Percentiles rank a stretch among this genome's conserved stretches.
Conservation (phyloP, 2,888 invertebrate species). For the Busseola fusca region DNA sequence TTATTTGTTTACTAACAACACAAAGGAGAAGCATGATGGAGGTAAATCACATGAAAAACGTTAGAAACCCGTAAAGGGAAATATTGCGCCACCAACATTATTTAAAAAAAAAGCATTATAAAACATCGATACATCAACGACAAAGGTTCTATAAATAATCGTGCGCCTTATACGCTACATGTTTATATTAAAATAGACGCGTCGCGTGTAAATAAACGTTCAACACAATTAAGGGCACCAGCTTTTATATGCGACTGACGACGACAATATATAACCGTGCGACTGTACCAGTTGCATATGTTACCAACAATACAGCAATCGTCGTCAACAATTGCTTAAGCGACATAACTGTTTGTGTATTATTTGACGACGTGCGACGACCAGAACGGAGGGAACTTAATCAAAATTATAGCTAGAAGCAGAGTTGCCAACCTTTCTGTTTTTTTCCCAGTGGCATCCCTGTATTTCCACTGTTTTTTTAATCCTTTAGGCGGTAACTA, state of each 20-base stretch:
- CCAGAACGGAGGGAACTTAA: conserved; percentile 66
- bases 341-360: conserved; percentile 65
- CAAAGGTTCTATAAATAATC: conserved; percentile 48
- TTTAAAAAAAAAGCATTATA: conserved; percentile 18
- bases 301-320: conserved; percentile 61
- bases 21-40: background rate
- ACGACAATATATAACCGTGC: conserved; percentile 53
- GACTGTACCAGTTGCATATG: conserved; percentile 51
- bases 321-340: conserved; percentile 56
- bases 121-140: conserved; percentile 27
- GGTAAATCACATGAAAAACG: conserved; percentile 1
- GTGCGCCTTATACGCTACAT: conserved; percentile 23
- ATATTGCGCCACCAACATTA: background rate
- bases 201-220: conserved; percentile 45
- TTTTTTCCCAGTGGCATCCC: background rate
- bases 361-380: conserved; percentile 51
- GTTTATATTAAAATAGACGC: conserved; percentile 55
- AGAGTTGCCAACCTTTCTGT: background rate
- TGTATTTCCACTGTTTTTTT: background rate
- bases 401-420: conserved; percentile 68
- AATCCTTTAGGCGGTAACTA: background rate
- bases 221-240: conserved; percentile 43
- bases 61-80: background rate
- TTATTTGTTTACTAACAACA: conserved; percentile 45
- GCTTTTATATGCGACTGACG: conserved; percentile 46